Conservation (phyloP, 1,140 invertebrate species). For the Zaprionus ghesquierei region DNA sequence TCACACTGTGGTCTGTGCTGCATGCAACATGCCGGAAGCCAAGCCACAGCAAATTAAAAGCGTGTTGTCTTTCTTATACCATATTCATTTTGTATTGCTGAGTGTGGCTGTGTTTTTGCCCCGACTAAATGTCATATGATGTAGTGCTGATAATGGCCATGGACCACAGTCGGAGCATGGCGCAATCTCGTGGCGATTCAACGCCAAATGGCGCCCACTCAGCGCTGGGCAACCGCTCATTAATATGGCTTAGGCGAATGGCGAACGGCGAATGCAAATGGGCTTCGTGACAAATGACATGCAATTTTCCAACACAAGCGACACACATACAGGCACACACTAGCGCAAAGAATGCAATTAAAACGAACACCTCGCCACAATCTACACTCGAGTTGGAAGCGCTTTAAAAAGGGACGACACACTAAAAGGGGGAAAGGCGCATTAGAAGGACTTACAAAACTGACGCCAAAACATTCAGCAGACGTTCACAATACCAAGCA, state of each 20-base stretch:
- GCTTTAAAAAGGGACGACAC: constrained; percentile 17
- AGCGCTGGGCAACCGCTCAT: constrained; percentile 44
- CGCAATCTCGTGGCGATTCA: background rate
- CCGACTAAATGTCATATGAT: background rate
- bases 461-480: constrained; percentile 46
- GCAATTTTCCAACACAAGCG: constrained; percentile 63
- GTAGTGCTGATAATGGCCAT: constrained; percentile 14
- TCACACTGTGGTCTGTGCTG: constrained; percentile 28
- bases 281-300: constrained; percentile 69
- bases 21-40: background rate
- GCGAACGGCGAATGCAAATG: constrained; percentile 61
- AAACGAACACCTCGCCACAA: constrained; percentile 50
- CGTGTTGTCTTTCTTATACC: background rate
- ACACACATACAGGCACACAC: background rate
- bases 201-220: constrained; percentile 11
- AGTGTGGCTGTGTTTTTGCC: background rate
- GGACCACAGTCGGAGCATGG: background rate
- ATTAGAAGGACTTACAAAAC: constrained; percentile 51
- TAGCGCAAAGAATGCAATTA: constrained; percentile 64
- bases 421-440: constrained; percentile 30
- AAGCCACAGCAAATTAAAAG: constrained; percentile 2
- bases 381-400: constrained; percentile 19
- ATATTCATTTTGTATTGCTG: background rate
- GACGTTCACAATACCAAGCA: constrained; percentile 42
- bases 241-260: constrained; percentile 74